Percentiles rank a stretch among this genome's conserved stretches.
These are phyloP conservation scores for Zelleria hepariella DNA, from an alignment of 2,888 invertebrate genomes.

Conservation along the genomic window DNA sequence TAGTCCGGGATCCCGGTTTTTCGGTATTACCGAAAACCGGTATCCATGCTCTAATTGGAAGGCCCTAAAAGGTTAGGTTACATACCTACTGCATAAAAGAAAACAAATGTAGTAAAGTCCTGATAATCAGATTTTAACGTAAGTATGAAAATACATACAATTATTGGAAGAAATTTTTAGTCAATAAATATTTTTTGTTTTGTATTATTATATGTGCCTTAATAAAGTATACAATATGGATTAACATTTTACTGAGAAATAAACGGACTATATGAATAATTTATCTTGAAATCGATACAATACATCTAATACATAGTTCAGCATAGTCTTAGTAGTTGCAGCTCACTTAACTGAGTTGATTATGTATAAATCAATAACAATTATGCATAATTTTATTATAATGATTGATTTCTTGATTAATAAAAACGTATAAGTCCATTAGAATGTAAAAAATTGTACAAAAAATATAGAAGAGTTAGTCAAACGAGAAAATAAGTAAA, in stretches of 20 bases:
- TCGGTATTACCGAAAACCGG: too few relatives aligned
- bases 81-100: too few relatives aligned
- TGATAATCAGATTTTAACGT: neutral
- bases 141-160: neutral
- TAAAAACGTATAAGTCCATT: conserved; percentile 8
- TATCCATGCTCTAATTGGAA: too few relatives aligned
- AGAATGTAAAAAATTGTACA: conserved; percentile 27
- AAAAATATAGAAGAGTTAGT: conserved; percentile 27
- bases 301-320: too few relatives aligned
- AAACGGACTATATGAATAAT: neutral
- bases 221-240: conserved; percentile 17
- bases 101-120: too few relatives aligned
- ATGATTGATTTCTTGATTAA: neutral
- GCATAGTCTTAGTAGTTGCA: too few relatives aligned
- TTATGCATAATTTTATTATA: too few relatives aligned
- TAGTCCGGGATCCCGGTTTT: too few relatives aligned
- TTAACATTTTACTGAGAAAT: neutral
- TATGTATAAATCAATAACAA: neutral
- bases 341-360: neutral
- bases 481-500: conserved; percentile 17
- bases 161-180: conserved; percentile 19
- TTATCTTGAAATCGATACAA: neutral
- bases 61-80: too few relatives aligned
- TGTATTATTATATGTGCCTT: conserved; percentile 29
- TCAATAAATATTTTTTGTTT: conserved; percentile 26